Conservation (phyloP, 2,888 invertebrate species). For the Dynastes grantii region DNA sequence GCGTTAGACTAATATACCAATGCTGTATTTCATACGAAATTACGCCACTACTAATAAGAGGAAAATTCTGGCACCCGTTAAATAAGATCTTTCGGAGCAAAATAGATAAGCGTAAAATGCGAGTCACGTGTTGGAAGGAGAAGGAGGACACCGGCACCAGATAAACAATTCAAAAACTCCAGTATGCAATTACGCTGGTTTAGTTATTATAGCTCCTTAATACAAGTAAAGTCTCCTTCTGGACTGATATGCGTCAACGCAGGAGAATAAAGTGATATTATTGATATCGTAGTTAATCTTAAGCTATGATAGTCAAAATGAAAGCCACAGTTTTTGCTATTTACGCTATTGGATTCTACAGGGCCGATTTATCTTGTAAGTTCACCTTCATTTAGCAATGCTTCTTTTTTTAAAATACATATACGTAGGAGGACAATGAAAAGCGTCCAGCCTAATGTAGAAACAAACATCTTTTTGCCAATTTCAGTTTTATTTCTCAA, state of each 20-base stretch:
- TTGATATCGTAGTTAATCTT: neutral
- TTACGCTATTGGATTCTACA: constrained; percentile 68
- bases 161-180: constrained; percentile 35
- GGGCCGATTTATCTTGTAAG: constrained; percentile 80
- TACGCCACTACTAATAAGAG: constrained; percentile 60
- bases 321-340: constrained; percentile 74
- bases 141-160: constrained; percentile 28
- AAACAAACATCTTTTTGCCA: no score
- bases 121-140: constrained; percentile 45
- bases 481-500: no score
- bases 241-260: constrained; percentile 95
- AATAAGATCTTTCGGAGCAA: constrained; percentile 36
- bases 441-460: no score
- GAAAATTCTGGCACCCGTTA: constrained; percentile 32
- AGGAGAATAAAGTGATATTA: constrained; percentile 59
- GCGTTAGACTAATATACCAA: constrained; percentile 28
- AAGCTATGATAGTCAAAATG: constrained; percentile 67
- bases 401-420: no score
- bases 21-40: neutral
- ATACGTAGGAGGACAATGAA: no score
- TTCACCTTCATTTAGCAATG: constrained; percentile 62
- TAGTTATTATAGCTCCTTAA: constrained; percentile 53
- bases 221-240: constrained; percentile 81
- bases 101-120: constrained; percentile 52
- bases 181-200: constrained; percentile 46